Evolutionary conservation across 23 tunicate genomes (phyloP), one percentile per base, ranked within the genome.

Genomic region (Halocynthia roretzi): DNA sequence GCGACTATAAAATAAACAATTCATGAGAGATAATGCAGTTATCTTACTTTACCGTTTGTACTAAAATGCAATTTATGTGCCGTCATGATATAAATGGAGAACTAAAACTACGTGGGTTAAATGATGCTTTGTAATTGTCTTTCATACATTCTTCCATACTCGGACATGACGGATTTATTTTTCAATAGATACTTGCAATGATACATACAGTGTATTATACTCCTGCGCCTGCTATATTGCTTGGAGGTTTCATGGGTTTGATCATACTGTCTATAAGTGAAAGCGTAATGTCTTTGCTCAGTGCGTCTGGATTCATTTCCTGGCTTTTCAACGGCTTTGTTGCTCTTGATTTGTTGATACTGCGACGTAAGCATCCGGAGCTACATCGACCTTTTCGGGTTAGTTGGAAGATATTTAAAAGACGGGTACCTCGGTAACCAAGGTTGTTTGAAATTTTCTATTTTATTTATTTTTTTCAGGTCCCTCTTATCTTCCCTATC

Each of bases 401-500:
- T 54, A 50, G 50, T 15, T 58, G n/a, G 5, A 4, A 58, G 2
- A 14, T 58, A 58, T 58, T 58, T 14, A 56, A 10, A 12, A 56
- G 62, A 10, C 4, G 44, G 44, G 44, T 31, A 31, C 44, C 44
- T 31, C 44, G 63, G 5, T 58, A 14, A 58, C 2, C 17, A 58
- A 1, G 17, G 17, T 58, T 58, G 15, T 14, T 14, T n/a, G 31
- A 65, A 65, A 15, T 65, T 10, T 15, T 20, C 31, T 0, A 9
- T 20, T 65, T 65, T 63, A 31, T 63, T 20, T 65, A 20, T 65
- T 77, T 67, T 71, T 84, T 80, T 51, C 61, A 88, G 95, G 95
- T 88, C 20, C 95, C 95, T 6, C 50, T 83, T 19, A 51, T 78
- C 52, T 54, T 88, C n/a, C 95, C 95, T 14, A 71, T 60, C 54